Conservation (phyloP, 2,797 vertebrate species). For the Liasis olivaceus region DNA sequence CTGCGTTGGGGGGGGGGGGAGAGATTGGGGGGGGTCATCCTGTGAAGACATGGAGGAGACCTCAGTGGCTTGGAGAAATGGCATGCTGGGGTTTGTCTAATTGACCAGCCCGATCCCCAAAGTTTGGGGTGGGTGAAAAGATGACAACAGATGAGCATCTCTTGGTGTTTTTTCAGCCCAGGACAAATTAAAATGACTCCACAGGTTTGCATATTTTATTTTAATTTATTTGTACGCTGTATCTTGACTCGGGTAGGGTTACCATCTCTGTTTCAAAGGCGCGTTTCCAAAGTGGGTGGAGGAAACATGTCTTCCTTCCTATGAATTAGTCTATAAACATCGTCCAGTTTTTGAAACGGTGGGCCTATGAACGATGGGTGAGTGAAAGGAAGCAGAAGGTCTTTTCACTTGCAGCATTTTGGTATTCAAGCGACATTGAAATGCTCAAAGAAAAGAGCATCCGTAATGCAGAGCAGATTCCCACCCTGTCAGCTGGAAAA, state of each 20-base stretch:
- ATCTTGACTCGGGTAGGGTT: background rate
- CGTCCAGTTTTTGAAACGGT: background rate
- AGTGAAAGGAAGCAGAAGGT: slow-evolving; percentile 45
- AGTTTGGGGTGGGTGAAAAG: background rate
- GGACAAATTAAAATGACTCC: background rate
- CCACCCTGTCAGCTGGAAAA: slow-evolving; percentile 85
- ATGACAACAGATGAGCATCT: background rate
- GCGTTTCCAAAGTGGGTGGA: background rate
- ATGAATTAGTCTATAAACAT: slow-evolving; percentile 23
- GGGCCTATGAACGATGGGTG: slow-evolving; percentile 35
- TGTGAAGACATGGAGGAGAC: background rate
- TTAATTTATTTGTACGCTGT: background rate
- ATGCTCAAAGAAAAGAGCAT: slow-evolving; percentile 67
- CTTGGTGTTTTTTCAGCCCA: background rate
- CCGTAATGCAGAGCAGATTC: slow-evolving; percentile 75
- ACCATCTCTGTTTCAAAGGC: background rate
- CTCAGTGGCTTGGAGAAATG: background rate
- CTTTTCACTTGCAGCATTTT: slow-evolving; percentile 18
- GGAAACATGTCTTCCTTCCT: slow-evolving; percentile 9
- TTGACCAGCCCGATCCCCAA: background rate
- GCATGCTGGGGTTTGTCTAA: background rate
- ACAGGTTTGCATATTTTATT: background rate
- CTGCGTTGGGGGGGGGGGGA: background rate
- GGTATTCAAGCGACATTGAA: slow-evolving; percentile 46
- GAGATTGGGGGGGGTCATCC: background rate